These are phyloP conservation scores for Hippocampus kuda DNA, from an alignment of 2,797 vertebrate species.

Conservation along the genomic window DNA sequence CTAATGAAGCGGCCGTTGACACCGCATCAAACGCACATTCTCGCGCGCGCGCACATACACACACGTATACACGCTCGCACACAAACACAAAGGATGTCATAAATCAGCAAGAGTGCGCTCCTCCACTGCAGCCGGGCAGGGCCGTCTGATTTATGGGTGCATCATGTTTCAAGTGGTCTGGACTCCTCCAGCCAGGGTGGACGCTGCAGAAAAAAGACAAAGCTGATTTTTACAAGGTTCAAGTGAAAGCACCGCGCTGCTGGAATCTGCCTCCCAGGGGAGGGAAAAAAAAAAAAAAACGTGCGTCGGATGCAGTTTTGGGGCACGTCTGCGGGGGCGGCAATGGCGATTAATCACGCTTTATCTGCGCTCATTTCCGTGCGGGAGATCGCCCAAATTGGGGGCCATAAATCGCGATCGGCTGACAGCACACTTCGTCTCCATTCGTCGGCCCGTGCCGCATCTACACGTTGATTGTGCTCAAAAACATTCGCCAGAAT, in stretches of 20 bases:
- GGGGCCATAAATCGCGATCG: conserved; percentile 71
- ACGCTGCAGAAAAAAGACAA: conserved; percentile 58
- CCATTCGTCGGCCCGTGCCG: conserved; percentile 53
- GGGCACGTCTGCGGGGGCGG: neutral
- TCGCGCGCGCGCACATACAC: conserved; percentile 38
- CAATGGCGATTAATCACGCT: conserved; percentile 73
- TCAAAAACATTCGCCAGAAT: conserved; percentile 79
- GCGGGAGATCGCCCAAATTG: conserved; percentile 76
- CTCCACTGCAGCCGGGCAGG: conserved; percentile 61
- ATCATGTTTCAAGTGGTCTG: conserved; percentile 70
- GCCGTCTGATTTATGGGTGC: conserved; percentile 68
- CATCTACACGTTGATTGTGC: conserved; percentile 77
- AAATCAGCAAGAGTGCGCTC: conserved; percentile 69
- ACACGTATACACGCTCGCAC: conserved; percentile 25
- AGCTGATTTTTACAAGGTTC: conserved; percentile 32
- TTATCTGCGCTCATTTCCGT: conserved; percentile 77
- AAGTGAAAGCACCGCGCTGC: conserved; percentile 10
- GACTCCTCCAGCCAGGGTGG: conserved; percentile 62
- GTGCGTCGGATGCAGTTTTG: conserved; percentile 20
- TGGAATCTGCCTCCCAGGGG: neutral
- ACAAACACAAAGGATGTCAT: conserved; percentile 59
- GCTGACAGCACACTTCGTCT: conserved; percentile 74
- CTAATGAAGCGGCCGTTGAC: neutral
- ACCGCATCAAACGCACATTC: conserved; percentile 27
- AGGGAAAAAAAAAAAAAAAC: conserved; percentile 6